Percentiles rank a stretch among this genome's conserved stretches.
Evolutionary conservation across 2,113 vertebrate species (phyloP).

Genomic region (Arvicanthis niloticus): DNA sequence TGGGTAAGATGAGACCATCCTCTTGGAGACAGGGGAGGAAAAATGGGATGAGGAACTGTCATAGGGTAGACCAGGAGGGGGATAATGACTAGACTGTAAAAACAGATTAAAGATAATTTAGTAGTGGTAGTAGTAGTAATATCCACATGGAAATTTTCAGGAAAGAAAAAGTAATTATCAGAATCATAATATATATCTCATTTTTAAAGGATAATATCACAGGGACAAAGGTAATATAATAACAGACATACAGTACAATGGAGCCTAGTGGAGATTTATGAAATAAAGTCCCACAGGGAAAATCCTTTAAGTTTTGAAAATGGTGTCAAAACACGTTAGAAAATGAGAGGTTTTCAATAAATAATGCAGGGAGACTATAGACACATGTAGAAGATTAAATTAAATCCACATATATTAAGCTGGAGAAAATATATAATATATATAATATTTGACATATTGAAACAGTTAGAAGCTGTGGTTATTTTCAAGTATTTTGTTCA

Average conservation of each 20-base stretch:
- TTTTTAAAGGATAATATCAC: background rate
- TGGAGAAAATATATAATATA: background rate
- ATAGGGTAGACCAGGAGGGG: too few species aligned
- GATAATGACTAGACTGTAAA: too few species aligned
- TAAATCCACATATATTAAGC: background rate
- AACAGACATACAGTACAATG: background rate
- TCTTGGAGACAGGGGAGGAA: too few species aligned
- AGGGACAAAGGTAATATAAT: background rate
- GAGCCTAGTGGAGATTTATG: background rate
- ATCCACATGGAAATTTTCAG: too few species aligned
- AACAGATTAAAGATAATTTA: too few species aligned
- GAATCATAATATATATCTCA: background rate
- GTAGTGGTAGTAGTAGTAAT: too few species aligned
- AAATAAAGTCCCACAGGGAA: background rate
- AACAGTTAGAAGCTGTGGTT: background rate
- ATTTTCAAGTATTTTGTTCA: background rate
- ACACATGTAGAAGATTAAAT: background rate
- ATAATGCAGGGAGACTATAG: background rate
- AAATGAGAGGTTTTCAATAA: background rate
- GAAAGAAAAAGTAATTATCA: background rate
- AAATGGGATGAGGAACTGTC: too few species aligned
- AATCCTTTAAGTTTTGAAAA: background rate
- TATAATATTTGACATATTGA: background rate
- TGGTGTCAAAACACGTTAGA: background rate
- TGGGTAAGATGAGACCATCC: too few species aligned